phyloP scores from a whole-genome alignment of 2,797 vertebrate species.

The Lophius americanus region DNA sequence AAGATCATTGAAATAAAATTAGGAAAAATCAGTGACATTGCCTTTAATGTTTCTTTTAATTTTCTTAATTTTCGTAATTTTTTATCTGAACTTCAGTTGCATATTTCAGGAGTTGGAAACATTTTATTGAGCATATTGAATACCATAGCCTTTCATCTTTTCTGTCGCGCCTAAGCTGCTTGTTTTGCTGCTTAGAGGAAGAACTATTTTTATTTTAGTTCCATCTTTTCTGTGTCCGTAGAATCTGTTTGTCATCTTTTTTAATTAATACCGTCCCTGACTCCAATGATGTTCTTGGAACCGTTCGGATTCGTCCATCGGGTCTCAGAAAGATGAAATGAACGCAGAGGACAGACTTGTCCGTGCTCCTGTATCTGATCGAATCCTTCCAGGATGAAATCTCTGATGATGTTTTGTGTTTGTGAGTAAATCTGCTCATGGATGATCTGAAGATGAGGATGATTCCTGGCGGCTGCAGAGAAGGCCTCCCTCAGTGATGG shows the following conservation, averaged over 20 bases:
- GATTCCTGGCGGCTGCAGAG: conserved; percentile 19
- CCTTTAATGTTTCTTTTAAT: not conserved
- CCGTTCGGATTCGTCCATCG: too few relatives aligned
- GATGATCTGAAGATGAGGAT: conserved; percentile 30
- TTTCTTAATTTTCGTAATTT: not conserved
- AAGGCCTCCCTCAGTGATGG: conserved; percentile 30
- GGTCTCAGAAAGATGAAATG: too few relatives aligned
- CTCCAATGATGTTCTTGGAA: too few relatives aligned
- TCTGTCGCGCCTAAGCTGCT: too few relatives aligned
- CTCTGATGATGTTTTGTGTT: conserved; percentile 7
- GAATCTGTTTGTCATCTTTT: too few relatives aligned
- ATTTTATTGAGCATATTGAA: not conserved
- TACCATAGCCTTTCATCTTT: not conserved
- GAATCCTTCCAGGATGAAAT: conserved; percentile 3
- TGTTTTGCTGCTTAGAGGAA: too few relatives aligned
- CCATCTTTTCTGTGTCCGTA: too few relatives aligned
- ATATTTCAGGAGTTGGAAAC: too few relatives aligned
- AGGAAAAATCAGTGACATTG: not conserved
- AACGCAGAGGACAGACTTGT: too few relatives aligned
- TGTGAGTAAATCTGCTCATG: conserved; percentile 9
- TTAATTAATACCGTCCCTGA: too few relatives aligned
- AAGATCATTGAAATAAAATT: conserved; percentile 4
- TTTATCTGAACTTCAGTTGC: not conserved
- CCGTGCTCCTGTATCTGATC: too few relatives aligned
- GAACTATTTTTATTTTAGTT: too few relatives aligned